Evolutionary conservation across 2,113 vertebrate genomes (phyloP).

Genomic region (Hypomesus transpacificus): DNA sequence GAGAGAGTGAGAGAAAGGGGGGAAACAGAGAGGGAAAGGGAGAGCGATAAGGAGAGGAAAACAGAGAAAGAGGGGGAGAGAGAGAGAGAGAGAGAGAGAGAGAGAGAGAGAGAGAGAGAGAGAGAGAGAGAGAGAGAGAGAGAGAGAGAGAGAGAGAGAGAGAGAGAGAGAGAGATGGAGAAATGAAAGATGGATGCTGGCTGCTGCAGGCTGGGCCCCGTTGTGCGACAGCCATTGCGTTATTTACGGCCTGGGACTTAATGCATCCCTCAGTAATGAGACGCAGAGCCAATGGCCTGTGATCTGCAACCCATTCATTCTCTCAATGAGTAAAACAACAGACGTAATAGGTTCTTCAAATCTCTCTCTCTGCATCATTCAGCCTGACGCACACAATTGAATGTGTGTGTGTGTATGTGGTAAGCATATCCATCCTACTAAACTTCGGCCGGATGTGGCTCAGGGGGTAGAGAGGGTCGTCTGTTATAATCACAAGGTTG

Average conservation of each 20-base stretch:
- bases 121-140: not conserved
- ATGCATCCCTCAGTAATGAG: slow-evolving; percentile 8
- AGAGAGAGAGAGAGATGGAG: not conserved
- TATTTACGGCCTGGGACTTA: slow-evolving; percentile 1
- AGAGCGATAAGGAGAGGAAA: not conserved
- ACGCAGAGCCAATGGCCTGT: slow-evolving; percentile 8
- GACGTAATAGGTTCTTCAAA: not conserved
- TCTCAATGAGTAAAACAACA: slow-evolving; percentile 4
- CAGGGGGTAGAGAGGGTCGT: too few species aligned
- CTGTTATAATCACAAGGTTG: too few species aligned
- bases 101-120: not conserved
- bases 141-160: not conserved
- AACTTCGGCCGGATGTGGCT: too few species aligned
- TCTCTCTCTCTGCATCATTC: too few species aligned
- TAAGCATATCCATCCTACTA: too few species aligned
- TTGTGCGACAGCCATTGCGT: not conserved
- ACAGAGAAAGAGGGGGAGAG: not conserved
- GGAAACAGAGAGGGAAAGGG: not conserved
- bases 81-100: not conserved
- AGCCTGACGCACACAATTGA: too few species aligned
- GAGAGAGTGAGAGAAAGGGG: not conserved
- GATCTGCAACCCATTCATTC: slow-evolving; percentile 1
- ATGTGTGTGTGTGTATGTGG: too few species aligned
- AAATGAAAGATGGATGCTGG: not conserved
- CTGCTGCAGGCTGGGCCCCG: not conserved